Base-by-base conservation (phyloP, 2,888 invertebrate species). In the Agrenia bidenticulata region DNA sequence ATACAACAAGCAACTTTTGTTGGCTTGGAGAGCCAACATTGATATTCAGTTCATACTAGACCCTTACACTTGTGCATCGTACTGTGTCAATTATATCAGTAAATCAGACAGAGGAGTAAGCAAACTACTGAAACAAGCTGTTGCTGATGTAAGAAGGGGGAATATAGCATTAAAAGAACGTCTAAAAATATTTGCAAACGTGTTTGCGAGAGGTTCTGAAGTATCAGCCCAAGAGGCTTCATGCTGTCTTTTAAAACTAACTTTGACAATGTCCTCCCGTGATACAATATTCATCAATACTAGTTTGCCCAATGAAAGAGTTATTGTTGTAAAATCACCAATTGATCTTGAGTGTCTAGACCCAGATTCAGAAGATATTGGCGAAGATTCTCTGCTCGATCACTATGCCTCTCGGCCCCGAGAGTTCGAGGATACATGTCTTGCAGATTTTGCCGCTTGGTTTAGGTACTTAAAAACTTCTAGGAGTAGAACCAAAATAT, bases 31-130 rank as follows among this genome's bases (percentile, higher is more conserved):
- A 41, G 77, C 78, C 11, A 80, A 79, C 62, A 77, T 78, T 77
- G 79, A 79, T 69, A 68, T 77, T 19, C 79, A 80, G 61, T 79
- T 75, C 69, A 76, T 79, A 5, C 51, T 76, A 17, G 77, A 79
- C 73, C 70, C 76, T 49, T 78, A 78, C 73, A 77, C 77, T 49
- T 77, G 78, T 62, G 74, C 76, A 11, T 61, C 70, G 9, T 80
- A 79, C 64, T 76, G 78, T 2, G 26, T 9, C 4, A 9, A 26
- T 56, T 77, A 77, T 68, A 73, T 77, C 23, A 75, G 70, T 41
- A 77, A 76, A 64, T 51, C 63, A 42, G 41, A 62, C 24, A 37
- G 65, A 32, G 72, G 67, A 45, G 55, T 72, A 49, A 72, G 72
- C 24, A 58, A 63, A 42, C 37, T 76, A 42, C 41, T 75, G 64